Evolutionary conservation across 1,140 invertebrate species (phyloP).

Genomic region (Anastatus disparis): DNA sequence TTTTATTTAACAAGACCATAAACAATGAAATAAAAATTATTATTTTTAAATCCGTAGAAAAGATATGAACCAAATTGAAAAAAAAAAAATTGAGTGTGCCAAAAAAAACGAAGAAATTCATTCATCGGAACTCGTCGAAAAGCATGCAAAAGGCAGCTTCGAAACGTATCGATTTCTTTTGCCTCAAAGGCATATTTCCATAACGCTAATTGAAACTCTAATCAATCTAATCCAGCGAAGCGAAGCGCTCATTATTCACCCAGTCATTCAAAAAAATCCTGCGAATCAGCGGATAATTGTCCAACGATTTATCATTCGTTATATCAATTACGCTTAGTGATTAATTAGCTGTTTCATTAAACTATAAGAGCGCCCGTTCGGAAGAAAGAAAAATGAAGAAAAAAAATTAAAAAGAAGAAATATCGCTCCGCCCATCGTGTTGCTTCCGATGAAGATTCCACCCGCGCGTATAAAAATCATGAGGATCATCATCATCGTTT

Average conservation of each 20-base stretch:
- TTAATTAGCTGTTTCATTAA: slow-evolving; percentile 32
- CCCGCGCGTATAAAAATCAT: no score
- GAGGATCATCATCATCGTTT: no score
- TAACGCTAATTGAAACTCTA: slow-evolving; percentile 35
- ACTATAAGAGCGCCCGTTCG: background rate
- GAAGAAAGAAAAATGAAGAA: no score
- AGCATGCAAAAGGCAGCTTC: background rate
- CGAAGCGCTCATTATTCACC: slow-evolving; percentile 31
- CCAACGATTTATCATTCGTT: slow-evolving; percentile 23
- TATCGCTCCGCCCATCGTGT: background rate
- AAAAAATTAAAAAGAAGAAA: no score
- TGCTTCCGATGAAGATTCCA: no score
- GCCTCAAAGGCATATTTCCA: background rate
- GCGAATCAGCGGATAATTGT: slow-evolving; percentile 10
- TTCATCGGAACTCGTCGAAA: background rate
- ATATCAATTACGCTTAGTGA: slow-evolving; percentile 30
- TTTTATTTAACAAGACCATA: no score
- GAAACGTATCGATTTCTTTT: slow-evolving; percentile 25
- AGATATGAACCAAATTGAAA: no score
- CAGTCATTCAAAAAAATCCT: slow-evolving; percentile 26
- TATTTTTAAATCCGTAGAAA: no score
- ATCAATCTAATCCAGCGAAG: slow-evolving; percentile 20
- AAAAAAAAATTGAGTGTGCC: background rate
- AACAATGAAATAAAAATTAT: no score
- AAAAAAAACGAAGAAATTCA: background rate